A percentile compares a stretch with the other conserved stretches of the same genome.
Evolutionary conservation across 2,797 vertebrate species (phyloP).

Genomic region (Acanthurus lineatus): DNA sequence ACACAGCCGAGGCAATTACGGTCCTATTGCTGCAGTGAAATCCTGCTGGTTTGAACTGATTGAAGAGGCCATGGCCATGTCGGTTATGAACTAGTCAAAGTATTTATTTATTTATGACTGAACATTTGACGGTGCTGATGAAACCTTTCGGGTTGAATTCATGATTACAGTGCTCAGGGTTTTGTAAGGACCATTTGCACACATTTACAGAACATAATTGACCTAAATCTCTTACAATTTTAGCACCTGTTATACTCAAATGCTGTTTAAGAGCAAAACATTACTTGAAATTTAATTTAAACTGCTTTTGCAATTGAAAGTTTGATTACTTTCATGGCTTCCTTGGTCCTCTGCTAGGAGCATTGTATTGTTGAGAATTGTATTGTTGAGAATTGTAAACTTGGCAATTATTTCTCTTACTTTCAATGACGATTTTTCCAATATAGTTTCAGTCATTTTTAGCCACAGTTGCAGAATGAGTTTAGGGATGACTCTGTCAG

Average conservation of each 20-base stretch:
- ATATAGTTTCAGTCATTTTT: too few relatives aligned
- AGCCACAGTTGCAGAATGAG: too few relatives aligned
- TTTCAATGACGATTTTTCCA: too few relatives aligned
- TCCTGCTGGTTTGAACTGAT: slow-evolving; percentile 4
- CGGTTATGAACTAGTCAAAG: background rate
- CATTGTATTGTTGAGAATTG: too few relatives aligned
- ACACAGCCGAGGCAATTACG: background rate
- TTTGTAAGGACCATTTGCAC: background rate
- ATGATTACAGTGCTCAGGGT: background rate
- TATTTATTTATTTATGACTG: background rate
- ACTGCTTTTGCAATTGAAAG: too few relatives aligned
- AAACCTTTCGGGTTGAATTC: background rate
- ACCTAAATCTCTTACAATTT: background rate
- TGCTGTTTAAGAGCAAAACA: too few relatives aligned
- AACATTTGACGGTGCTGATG: background rate
- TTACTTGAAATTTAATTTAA: too few relatives aligned
- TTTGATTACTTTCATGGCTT: too few relatives aligned
- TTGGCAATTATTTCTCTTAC: too few relatives aligned
- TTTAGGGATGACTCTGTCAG: too few relatives aligned
- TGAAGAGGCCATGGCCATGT: background rate
- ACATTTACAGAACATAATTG: background rate
- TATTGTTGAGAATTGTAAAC: too few relatives aligned
- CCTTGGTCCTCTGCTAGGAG: too few relatives aligned
- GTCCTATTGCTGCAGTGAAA: background rate
- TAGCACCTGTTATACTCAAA: background rate